Evolutionary conservation across 2,113 vertebrate species (phyloP).

Genomic region (Eublepharis macularius): DNA sequence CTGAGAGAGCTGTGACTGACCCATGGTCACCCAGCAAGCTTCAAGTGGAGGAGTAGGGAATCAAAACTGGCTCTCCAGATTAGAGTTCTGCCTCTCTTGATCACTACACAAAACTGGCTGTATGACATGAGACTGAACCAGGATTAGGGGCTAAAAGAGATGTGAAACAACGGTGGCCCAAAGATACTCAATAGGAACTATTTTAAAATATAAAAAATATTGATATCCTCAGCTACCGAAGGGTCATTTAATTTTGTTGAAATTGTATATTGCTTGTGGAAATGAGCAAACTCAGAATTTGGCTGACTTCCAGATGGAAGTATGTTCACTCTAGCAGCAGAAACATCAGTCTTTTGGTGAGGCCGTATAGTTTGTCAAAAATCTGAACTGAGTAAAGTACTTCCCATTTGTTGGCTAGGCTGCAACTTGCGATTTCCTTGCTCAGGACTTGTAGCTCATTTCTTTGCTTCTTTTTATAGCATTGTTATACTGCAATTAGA

Average conservation of each 20-base stretch:
- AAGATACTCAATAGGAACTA: not conserved
- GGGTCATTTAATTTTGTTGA: not conserved
- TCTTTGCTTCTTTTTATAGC: not conserved
- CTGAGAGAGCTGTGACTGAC: no score
- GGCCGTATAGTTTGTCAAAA: not conserved
- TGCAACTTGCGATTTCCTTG: not conserved
- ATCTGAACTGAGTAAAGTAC: not conserved
- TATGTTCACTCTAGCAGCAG: not conserved
- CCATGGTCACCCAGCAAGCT: no score
- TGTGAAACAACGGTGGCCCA: not conserved
- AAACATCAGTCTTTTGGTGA: not conserved
- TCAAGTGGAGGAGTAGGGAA: no score
- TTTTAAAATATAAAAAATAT: not conserved
- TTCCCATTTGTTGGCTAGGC: not conserved
- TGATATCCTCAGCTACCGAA: not conserved
- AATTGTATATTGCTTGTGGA: not conserved
- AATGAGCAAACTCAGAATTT: not conserved
- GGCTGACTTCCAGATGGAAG: not conserved
- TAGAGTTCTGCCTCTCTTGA: no score
- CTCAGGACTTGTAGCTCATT: not conserved
- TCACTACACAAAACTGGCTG: no score
- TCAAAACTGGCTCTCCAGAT: no score
- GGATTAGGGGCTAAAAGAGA: no score
- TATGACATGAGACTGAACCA: no score
- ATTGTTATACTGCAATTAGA: no score